Conservation (phyloP, 2,797 vertebrate genomes). For the Eutrigla gurnardus region DNA sequence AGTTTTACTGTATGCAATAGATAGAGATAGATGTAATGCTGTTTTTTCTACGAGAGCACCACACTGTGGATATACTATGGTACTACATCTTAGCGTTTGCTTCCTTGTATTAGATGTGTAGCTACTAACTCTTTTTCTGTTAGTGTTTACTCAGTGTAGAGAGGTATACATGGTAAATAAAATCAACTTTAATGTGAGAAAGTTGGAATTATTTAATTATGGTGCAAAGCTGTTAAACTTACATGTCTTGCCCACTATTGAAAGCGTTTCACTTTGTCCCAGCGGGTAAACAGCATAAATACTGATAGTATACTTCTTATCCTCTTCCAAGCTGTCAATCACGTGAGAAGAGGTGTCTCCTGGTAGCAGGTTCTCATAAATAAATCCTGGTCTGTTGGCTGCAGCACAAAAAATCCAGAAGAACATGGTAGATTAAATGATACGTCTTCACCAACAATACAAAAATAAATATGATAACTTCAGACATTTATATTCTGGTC, state of each 20-base stretch:
- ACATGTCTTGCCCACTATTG: slow-evolving; percentile 88
- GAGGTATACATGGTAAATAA: not conserved
- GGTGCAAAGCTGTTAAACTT: slow-evolving; percentile 54
- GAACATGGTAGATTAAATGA: not conserved
- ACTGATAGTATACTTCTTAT: slow-evolving; percentile 87
- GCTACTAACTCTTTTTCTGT: not conserved
- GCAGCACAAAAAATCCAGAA: slow-evolving; percentile 26
- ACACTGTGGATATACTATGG: slow-evolving; percentile 48
- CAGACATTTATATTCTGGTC: not conserved
- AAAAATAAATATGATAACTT: not conserved
- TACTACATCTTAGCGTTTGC: slow-evolving; percentile 47
- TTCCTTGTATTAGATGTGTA: not conserved
- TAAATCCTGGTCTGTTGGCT: slow-evolving; percentile 85
- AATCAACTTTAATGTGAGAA: not conserved
- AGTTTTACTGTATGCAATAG: not conserved
- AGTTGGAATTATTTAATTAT: not conserved
- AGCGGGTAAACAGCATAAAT: slow-evolving; percentile 86
- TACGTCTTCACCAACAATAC: not conserved
- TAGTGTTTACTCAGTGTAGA: not conserved
- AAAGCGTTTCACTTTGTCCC: slow-evolving; percentile 85
- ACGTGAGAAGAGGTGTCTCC: slow-evolving; percentile 85
- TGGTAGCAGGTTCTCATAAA: slow-evolving; percentile 84
- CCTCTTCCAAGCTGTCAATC: slow-evolving; percentile 89
- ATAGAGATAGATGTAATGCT: not conserved
- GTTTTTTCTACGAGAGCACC: slow-evolving; percentile 39